A percentile compares a stretch with the other conserved stretches of the same genome.
Conservation (phyloP, 2,888 invertebrate species). For the Limenitis camilla region DNA sequence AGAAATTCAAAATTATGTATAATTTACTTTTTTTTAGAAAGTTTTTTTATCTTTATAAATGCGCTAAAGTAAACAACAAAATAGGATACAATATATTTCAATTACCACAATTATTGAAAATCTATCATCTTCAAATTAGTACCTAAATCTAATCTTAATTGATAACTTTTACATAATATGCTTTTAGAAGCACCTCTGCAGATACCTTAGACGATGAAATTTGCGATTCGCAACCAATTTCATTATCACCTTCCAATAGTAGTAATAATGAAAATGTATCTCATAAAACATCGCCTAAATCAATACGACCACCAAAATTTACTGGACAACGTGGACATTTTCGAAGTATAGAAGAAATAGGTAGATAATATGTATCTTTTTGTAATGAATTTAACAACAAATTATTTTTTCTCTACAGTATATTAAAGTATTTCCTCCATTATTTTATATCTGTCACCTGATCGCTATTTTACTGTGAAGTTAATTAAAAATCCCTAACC, state of each 20-base stretch:
- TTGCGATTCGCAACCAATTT: constrained; percentile 54
- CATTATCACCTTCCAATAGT: constrained; percentile 38
- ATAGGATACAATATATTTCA: too few relatives aligned
- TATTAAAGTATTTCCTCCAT: too few relatives aligned
- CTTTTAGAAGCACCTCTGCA: constrained; percentile 48
- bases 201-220: constrained; percentile 53
- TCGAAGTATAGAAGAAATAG: constrained; percentile 59
- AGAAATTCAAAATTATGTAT: too few relatives aligned
- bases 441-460: too few relatives aligned
- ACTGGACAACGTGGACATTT: constrained; percentile 54
- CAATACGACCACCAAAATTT: constrained; percentile 40
- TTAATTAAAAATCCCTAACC: too few relatives aligned
- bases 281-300: not conserved
- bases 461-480: too few relatives aligned
- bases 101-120: too few relatives aligned
- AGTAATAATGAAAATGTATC: constrained; percentile 9
- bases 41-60: too few relatives aligned
- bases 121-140: too few relatives aligned
- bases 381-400: not conserved
- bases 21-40: too few relatives aligned
- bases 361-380: constrained; percentile 27
- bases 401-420: not conserved
- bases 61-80: too few relatives aligned
- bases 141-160: too few relatives aligned
- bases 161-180: not conserved